Percentiles rank a stretch among this genome's conserved stretches.
These are phyloP conservation scores for Microcebus lehilahytsara DNA, from an alignment of 2,113 vertebrate species.

Conservation along the genomic window DNA sequence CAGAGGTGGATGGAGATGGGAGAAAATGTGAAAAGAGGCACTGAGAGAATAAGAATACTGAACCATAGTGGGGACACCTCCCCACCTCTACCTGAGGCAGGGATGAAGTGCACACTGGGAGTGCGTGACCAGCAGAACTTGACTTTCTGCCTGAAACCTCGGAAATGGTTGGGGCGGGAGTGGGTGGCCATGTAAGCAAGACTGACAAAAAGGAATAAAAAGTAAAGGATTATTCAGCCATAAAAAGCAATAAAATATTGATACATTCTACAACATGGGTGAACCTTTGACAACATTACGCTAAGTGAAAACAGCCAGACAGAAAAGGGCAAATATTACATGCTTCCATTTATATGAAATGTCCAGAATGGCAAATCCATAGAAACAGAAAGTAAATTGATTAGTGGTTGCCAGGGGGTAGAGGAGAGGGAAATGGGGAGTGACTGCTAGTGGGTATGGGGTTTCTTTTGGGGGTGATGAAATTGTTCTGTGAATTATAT, in stretches of 20 bases:
- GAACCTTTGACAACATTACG: neutral
- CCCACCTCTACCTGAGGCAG: neutral
- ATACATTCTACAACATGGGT: neutral
- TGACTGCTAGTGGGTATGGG: neutral
- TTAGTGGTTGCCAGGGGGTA: neutral
- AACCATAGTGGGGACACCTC: too few relatives aligned
- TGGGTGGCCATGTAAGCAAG: neutral
- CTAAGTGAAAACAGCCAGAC: neutral
- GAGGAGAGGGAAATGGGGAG: neutral
- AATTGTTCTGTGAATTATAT: neutral
- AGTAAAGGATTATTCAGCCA: neutral
- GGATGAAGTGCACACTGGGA: neutral
- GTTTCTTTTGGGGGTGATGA: neutral
- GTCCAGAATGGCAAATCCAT: neutral
- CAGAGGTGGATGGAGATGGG: neutral
- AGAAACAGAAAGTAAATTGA: neutral
- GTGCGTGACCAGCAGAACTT: neutral
- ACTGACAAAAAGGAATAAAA: neutral
- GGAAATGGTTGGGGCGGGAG: neutral
- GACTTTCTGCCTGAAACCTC: neutral
- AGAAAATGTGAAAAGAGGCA: neutral
- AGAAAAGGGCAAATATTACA: neutral
- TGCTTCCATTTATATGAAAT: neutral
- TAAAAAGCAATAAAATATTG: neutral
- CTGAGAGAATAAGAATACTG: neutral